phyloP scores from a whole-genome alignment of 2,797 vertebrate species.

The Darevskia mixta region DNA sequence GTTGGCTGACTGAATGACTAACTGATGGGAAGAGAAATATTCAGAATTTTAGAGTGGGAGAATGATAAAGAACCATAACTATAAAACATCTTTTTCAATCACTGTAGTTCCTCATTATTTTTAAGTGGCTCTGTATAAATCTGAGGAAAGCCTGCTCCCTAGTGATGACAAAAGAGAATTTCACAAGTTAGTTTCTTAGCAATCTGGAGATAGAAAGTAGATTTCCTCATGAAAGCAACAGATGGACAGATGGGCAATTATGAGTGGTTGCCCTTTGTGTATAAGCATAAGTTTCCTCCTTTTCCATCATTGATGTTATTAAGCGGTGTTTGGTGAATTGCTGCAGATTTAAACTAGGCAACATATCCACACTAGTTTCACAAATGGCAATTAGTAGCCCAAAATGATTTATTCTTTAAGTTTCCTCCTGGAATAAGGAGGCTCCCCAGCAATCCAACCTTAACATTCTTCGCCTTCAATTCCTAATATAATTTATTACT shows the following conservation, averaged over 20 bases:
- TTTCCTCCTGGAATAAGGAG: background rate
- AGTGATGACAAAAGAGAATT: slow-evolving; percentile 36
- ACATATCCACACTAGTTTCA: background rate
- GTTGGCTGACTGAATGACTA: background rate
- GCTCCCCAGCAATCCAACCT: background rate
- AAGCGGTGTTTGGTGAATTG: background rate
- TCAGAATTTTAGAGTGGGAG: background rate
- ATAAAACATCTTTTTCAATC: background rate
- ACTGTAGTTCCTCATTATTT: background rate
- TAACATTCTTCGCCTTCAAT: background rate
- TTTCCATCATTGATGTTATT: background rate
- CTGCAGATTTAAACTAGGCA: background rate
- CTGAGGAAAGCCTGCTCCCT: slow-evolving; percentile 58
- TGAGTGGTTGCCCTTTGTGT: background rate
- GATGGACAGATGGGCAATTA: background rate
- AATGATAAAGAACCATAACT: background rate
- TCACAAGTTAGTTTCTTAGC: background rate
- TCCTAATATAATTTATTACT: background rate
- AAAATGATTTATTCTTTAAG: background rate
- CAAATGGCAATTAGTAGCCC: background rate
- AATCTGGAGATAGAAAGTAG: background rate
- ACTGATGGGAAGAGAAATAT: background rate
- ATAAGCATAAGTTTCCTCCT: background rate
- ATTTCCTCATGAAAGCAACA: background rate
- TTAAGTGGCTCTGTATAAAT: slow-evolving; percentile 1